Conservation (phyloP, 2,888 invertebrate species). For the Tetranychus truncatus region DNA sequence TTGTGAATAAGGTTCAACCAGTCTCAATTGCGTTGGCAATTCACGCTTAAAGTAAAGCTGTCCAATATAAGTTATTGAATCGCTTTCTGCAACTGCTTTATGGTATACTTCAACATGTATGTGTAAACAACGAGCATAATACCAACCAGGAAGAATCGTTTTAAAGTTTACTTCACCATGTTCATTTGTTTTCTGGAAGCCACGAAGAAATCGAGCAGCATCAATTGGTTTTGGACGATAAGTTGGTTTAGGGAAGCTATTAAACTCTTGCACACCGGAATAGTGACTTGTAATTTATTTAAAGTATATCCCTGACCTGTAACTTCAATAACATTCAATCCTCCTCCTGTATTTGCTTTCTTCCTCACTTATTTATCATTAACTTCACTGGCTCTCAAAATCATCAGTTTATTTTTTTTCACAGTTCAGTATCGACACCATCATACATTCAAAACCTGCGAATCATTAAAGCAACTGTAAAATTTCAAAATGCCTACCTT, state of each 20-base stretch:
- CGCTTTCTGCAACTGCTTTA: background rate
- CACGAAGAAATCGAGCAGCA: conserved; percentile 17
- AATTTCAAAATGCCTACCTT: too few species aligned
- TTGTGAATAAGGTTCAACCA: conserved; percentile 4
- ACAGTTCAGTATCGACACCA: too few species aligned
- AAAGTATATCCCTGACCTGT: too few species aligned
- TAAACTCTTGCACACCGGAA: background rate
- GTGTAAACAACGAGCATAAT: background rate
- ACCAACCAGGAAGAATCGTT: conserved; percentile 18
- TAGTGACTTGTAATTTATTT: too few species aligned
- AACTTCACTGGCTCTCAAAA: too few species aligned
- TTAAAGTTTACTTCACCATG: conserved; percentile 15
- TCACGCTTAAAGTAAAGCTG: conserved; percentile 11
- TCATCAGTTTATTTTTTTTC: too few species aligned
- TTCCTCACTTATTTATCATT: too few species aligned
- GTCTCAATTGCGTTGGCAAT: background rate
- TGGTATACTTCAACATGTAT: conserved; percentile 8
- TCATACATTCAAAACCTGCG: too few species aligned
- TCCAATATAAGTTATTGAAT: conserved; percentile 5
- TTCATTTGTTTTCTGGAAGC: conserved; percentile 17
- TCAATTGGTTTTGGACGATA: conserved; percentile 3
- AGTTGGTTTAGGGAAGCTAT: background rate
- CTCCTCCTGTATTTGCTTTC: too few species aligned
- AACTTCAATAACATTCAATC: too few species aligned
- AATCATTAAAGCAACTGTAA: too few species aligned